These are phyloP conservation scores for Drosophila elegans DNA, from an alignment of 1,140 invertebrate species.

Conservation along the genomic window DNA sequence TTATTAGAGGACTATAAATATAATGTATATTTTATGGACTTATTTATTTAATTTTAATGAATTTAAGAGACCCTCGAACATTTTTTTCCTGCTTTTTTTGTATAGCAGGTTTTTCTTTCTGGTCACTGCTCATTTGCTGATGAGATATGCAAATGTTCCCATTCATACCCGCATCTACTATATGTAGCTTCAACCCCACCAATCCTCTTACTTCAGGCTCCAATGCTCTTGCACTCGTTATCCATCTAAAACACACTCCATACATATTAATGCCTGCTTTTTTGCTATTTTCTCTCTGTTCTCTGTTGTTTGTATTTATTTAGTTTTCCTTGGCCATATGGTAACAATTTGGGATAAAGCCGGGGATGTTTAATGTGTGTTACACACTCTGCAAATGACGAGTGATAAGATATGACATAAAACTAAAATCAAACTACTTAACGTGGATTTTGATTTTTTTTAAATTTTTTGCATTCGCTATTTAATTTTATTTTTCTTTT, in stretches of 20 bases:
- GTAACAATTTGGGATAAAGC: constrained; percentile 7
- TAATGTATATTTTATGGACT: background rate
- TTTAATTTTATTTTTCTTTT: too few relatives aligned
- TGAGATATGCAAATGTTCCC: constrained; percentile 45
- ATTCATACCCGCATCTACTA: constrained; percentile 6
- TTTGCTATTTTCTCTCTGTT: constrained; percentile 29
- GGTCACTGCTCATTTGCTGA: constrained; percentile 31
- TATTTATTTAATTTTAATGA: background rate
- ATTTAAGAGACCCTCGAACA: background rate
- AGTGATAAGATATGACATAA: constrained; percentile 16
- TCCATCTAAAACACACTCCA: constrained; percentile 5
- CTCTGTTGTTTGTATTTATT: constrained; percentile 29
- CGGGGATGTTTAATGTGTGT: background rate
- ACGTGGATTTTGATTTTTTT: too few relatives aligned
- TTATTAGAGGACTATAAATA: background rate
- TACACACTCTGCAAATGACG: constrained; percentile 6
- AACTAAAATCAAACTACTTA: too few relatives aligned
- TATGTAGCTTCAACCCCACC: background rate
- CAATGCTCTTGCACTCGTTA: constrained; percentile 30
- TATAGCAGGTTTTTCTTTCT: background rate
- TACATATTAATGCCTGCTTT: constrained; percentile 28
- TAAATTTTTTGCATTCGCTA: too few relatives aligned
- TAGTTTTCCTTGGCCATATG: constrained; percentile 43
- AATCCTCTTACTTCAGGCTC: constrained; percentile 28
- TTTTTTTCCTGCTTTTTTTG: background rate